Evolutionary conservation across 2,113 vertebrate species (phyloP).

Genomic region (Salminus brasiliensis): DNA sequence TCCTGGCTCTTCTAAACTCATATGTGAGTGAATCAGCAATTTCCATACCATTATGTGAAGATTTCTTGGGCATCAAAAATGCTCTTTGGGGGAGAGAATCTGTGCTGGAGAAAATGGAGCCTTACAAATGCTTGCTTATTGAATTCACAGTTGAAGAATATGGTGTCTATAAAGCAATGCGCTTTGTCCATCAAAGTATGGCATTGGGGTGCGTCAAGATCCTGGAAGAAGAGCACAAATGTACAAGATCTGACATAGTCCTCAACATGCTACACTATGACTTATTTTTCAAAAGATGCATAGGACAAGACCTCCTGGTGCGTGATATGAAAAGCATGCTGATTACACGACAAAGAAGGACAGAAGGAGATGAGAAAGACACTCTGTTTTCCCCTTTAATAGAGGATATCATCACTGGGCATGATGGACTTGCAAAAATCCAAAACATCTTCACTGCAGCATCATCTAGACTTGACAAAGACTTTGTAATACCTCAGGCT

Average conservation of each 20-base stretch:
- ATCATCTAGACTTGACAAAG: slow-evolving; percentile 51
- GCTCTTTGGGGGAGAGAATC: accelerated
- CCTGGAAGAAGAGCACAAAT: slow-evolving; percentile 13
- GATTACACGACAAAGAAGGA: slow-evolving; percentile 57
- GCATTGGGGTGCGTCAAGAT: slow-evolving; percentile 60
- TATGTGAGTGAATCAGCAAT: slow-evolving; percentile 53
- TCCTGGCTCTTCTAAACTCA: slow-evolving; percentile 56
- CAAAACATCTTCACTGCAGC: slow-evolving; percentile 64
- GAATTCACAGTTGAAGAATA: background rate
- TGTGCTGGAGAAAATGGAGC: slow-evolving; percentile 57
- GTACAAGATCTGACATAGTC: background rate
- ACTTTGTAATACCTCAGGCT: slow-evolving; percentile 62
- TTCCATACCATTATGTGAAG: slow-evolving; percentile 51
- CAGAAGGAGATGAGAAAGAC: slow-evolving; percentile 53
- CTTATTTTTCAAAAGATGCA: slow-evolving; percentile 58
- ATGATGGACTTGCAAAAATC: slow-evolving; percentile 42
- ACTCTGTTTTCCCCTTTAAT: slow-evolving; percentile 59
- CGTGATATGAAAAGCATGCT: slow-evolving; percentile 51
- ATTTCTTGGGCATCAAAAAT: slow-evolving; percentile 44
- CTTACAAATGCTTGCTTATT: slow-evolving; percentile 54
- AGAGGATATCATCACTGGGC: slow-evolving; percentile 50
- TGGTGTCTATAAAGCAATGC: slow-evolving; percentile 46
- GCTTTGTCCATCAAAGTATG: slow-evolving; percentile 52
- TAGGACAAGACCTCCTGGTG: slow-evolving; percentile 56
- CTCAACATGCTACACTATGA: slow-evolving; percentile 59